Base-by-base conservation (phyloP, 2,113 vertebrate genomes). In the Poicephalus gulielmi region DNA sequence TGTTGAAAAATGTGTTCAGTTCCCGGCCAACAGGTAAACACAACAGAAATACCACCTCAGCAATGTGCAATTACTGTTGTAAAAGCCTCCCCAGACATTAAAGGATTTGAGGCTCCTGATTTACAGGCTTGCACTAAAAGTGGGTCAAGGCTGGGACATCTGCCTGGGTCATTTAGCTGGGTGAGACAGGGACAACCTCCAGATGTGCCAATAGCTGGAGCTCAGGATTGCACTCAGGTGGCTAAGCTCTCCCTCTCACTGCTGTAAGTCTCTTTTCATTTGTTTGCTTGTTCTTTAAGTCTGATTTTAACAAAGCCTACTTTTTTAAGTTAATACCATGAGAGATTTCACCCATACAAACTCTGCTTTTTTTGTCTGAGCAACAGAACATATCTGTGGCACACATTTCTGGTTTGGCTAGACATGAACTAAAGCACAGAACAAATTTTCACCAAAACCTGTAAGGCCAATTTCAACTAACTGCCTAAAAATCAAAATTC, bases 21-120 rank as follows among this genome's bases (percentile, higher is more conserved):
- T 81, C 69, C 81, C 50, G 35, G 71, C 28, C 84, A 86, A 84
- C 74, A 92, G 80, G 88, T 92, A 83, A 89, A 86, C 4, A 6
- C 59, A 46, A 46, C 28, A 92, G 66, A 93, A 94, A 79, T 76
- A 74, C 66, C 73, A 85, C 57, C 49, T 96, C 94, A 87, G 92
- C 92, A 84, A 76, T 25, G 77, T 49, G 52, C 91, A 92, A 83
- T 83, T 68, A 92, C 90, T 60, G 68, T 80, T 80, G 31, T 55
- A 73, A 91, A 86, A 92, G 69, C 78, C 37, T 96, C 81, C 67
- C 73, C 41, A 76, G 81, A 89, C 52, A 86, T 50, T 59, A 83
- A 96, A 89, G 86, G 92, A 96, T 94, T 96, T 88, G 77, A 89
- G 49, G 74, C 59, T 88, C 86, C 83, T 82, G 86, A 88, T 90